These are phyloP conservation scores for Pelmatolapia mariae DNA, from an alignment of 2,113 vertebrate genomes.

Conservation along the genomic window DNA sequence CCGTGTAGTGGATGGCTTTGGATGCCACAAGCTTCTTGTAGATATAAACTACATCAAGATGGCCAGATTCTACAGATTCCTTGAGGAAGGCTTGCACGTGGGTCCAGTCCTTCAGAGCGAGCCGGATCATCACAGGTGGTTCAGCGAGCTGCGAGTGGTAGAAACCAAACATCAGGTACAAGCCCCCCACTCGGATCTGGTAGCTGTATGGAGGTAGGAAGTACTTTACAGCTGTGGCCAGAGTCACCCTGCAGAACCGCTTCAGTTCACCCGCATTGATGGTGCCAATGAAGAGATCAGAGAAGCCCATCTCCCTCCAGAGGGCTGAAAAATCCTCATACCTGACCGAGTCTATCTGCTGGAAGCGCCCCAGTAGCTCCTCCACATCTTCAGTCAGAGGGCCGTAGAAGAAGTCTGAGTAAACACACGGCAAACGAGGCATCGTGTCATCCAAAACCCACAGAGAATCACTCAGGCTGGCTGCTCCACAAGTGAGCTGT, in stretches of 20 bases:
- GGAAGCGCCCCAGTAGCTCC: conserved; percentile 82
- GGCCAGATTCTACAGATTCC: conserved; percentile 75
- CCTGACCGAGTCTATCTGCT: conserved; percentile 78
- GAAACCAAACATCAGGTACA: conserved; percentile 87
- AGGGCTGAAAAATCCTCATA: conserved; percentile 79
- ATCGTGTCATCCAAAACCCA: neutral
- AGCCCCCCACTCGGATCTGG: conserved; percentile 88
- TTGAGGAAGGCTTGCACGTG: conserved; percentile 75
- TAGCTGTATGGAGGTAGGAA: conserved; percentile 87
- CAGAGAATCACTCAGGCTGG: neutral
- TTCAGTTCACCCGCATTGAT: conserved; percentile 63
- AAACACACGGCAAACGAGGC: neutral
- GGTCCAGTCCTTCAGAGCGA: conserved; percentile 83
- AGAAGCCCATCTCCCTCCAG: conserved; percentile 84
- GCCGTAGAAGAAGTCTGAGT: neutral
- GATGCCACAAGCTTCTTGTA: conserved; percentile 71
- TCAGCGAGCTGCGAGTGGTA: conserved; percentile 79
- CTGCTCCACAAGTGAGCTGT: neutral
- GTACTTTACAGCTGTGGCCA: conserved; percentile 79
- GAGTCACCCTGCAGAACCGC: conserved; percentile 71
- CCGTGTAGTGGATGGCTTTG: conserved; percentile 83
- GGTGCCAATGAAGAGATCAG: conserved; percentile 76
- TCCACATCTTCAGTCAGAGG: conserved; percentile 83
- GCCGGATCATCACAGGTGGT: conserved; percentile 82
- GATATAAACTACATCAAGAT: conserved; percentile 84